Evolutionary conservation across 2,113 vertebrate species (phyloP).

Genomic region (Dasyurus viverrinus): DNA sequence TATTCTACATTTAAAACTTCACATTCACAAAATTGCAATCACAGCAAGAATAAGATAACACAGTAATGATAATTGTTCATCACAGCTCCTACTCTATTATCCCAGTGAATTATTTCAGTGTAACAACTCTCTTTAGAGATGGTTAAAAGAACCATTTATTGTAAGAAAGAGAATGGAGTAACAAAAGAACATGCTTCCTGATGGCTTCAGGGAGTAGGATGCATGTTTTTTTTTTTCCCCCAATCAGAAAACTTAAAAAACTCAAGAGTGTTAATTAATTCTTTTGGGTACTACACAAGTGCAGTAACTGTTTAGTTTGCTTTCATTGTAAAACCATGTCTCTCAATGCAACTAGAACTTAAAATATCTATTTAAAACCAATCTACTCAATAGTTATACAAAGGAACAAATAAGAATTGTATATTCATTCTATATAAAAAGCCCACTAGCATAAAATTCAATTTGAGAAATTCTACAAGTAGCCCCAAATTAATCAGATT

Average conservation of each 20-base stretch:
- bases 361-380: not conserved
- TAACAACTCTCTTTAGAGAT: rapidly evolving
- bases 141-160: not conserved
- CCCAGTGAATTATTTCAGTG: not conserved
- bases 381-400: not conserved
- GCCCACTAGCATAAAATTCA: not conserved
- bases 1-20: not conserved
- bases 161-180: not conserved
- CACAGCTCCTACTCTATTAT: not conserved
- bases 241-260: not conserved
- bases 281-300: slow-evolving; percentile 32
- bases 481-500: not conserved
- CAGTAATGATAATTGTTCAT: not conserved
- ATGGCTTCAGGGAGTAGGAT: not conserved
- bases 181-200: not conserved
- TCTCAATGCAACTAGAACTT: not conserved
- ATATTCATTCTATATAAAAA: not conserved
- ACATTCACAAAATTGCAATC: not conserved
- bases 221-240: not conserved
- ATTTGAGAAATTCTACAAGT: not conserved
- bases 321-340: not conserved
- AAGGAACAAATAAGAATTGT: not conserved
- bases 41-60: not conserved
- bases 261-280: slow-evolving; percentile 58
- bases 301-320: not conserved